Evolutionary conservation across 2,888 invertebrate genomes (phyloP), one percentile per base, ranked within the genome.

Genomic region (Ceramica pisi): DNA sequence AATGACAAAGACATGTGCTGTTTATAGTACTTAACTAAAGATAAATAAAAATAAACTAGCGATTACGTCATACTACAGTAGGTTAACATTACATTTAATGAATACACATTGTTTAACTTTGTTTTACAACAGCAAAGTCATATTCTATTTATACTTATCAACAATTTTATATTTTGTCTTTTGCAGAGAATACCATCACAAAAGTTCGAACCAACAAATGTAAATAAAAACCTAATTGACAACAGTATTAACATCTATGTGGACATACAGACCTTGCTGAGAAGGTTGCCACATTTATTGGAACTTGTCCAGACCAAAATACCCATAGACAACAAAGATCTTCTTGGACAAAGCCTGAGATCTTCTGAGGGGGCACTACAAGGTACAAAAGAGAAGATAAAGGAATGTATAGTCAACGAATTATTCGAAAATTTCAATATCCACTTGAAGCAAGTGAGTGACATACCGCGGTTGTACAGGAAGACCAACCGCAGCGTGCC

Each of bases 391-490:
- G 81, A 83, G 8, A 93, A 91, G 86, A 90, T 95, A 57, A 92
- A 88, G 73, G 92, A 93, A 68, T 93, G 93, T 86, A 93, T 96
- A 83, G 94, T 95, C 3, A 92, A 90, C 69, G 95, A 95, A 86
- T 78, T 96, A 70, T 94, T 87, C 84, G 90, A 92, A 57, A 90
- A 92, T 82, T 93, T 97, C 87, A 95, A 97, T 64, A 91, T 95
- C 35, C 97, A 97, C 83, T 95, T 98, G 83, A 97, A 97, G 79
- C 98, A 98, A 96, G 99, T 99, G 7, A 98, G 97, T 84, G 99
- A 99, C 91, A 98, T 99, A 92, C 99, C 99, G 3, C 96, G 99
- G 78, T 95, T 99, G 69, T 99, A 98, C 92, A 96, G 99, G 67
- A 97, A 99, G 92, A 99, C 99, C 0, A 99, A 99, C 91, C 97